phyloP scores from a whole-genome alignment of 2,888 invertebrate genomes.

The Philereme transversata region DNA sequence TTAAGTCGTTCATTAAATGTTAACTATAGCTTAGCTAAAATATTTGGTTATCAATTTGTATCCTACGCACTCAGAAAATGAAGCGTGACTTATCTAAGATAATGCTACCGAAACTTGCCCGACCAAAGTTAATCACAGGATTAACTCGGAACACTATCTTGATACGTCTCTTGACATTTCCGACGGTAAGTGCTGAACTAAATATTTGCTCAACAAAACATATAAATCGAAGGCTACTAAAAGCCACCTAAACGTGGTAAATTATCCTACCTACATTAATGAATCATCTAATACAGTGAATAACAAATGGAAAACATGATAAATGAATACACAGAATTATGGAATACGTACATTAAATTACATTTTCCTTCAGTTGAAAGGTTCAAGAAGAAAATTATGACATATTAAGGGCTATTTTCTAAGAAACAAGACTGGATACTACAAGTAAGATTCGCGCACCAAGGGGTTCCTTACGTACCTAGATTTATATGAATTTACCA shows the following conservation, averaged over 20 bases:
- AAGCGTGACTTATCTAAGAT: conserved; percentile 7
- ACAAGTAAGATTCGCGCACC: too few relatives aligned
- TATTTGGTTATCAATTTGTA: too few relatives aligned
- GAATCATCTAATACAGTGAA: conserved; percentile 22
- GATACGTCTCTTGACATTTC: conserved; percentile 47
- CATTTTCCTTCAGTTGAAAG: too few relatives aligned
- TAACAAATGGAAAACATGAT: conserved; percentile 16
- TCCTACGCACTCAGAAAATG: too few relatives aligned
- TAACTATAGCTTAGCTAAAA: too few relatives aligned
- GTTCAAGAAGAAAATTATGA: too few relatives aligned
- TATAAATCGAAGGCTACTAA: conserved; percentile 11
- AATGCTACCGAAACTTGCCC: conserved; percentile 4
- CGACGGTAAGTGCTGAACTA: conserved; percentile 40
- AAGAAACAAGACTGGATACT: too few relatives aligned
- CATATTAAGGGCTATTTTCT: too few relatives aligned
- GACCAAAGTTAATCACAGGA: conserved; percentile 40
- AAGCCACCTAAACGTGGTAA: background rate
- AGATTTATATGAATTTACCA: too few relatives aligned
- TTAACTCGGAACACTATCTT: conserved; percentile 50
- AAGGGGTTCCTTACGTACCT: too few relatives aligned
- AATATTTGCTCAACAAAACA: conserved; percentile 42
- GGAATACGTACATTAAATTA: background rate
- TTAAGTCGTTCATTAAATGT: too few relatives aligned
- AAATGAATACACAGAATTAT: conserved; percentile 15
- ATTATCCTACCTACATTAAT: background rate